A percentile compares a stretch with the other conserved stretches of the same genome.
Conservation (phyloP, 2,797 vertebrate species). For the Gambelia wislizenii region DNA sequence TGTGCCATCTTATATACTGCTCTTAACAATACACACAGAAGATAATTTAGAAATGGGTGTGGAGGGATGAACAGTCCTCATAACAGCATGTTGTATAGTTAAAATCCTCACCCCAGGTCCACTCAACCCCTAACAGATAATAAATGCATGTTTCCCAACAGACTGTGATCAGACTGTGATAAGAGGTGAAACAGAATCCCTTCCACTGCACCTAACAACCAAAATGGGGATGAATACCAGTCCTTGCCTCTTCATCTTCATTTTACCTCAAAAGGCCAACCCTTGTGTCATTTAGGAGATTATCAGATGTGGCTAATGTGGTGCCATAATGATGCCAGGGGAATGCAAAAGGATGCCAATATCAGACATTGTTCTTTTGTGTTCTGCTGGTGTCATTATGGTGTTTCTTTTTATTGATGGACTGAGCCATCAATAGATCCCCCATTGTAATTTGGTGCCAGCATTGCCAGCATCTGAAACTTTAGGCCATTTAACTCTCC, state of each 20-base stretch:
- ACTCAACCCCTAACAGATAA: background rate
- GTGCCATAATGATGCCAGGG: no score
- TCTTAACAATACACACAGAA: conserved; percentile 17
- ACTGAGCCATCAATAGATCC: no score
- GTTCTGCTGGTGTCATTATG: no score
- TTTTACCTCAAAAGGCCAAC: conserved; percentile 12
- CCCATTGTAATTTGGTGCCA: no score
- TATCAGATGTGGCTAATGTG: no score
- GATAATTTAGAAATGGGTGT: conserved; percentile 20
- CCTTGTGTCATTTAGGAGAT: no score
- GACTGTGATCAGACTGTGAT: background rate
- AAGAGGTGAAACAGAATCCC: background rate
- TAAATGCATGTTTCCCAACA: background rate
- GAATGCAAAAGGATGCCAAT: no score
- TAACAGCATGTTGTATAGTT: conserved; percentile 27
- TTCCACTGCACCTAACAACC: background rate
- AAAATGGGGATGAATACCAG: background rate
- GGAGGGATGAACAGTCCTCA: conserved; percentile 3
- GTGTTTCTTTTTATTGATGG: no score
- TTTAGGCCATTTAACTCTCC: no score
- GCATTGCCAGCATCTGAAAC: no score
- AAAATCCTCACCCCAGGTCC: background rate
- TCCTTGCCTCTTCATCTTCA: background rate
- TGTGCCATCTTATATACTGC: conserved; percentile 46
- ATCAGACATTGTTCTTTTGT: no score